Evolutionary conservation across 2,113 vertebrate genomes (phyloP).

Genomic region (Hyaena hyaena): DNA sequence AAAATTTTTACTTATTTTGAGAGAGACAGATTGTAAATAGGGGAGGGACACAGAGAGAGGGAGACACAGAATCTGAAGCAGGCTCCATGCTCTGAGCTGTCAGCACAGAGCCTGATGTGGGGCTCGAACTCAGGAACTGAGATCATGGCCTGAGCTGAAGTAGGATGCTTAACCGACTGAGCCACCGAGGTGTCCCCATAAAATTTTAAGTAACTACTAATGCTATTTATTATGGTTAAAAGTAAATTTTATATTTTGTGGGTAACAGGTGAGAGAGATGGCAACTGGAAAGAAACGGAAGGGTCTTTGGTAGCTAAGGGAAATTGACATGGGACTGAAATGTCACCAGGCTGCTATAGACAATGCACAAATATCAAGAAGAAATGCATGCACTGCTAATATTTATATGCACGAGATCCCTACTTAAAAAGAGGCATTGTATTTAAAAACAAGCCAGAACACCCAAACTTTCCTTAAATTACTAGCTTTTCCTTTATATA

Average conservation of each 20-base stretch:
- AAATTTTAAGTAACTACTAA: background rate
- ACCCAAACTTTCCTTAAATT: background rate
- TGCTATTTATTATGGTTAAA: conserved; percentile 11
- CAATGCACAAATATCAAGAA: conserved; percentile 22
- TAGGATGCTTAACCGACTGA: too few species aligned
- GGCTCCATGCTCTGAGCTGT: too few species aligned
- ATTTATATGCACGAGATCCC: background rate
- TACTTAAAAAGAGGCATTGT: background rate
- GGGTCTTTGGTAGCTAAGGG: background rate
- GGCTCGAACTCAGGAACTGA: too few species aligned
- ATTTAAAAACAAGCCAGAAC: conserved; percentile 40
- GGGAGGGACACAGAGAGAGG: too few species aligned
- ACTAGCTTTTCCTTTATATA: background rate
- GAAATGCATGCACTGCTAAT: background rate
- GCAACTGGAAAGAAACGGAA: background rate
- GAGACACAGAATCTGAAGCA: too few species aligned
- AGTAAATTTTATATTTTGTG: background rate
- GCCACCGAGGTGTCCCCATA: too few species aligned
- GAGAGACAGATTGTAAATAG: too few species aligned
- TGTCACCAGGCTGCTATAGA: background rate
- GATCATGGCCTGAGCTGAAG: too few species aligned
- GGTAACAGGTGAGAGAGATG: background rate
- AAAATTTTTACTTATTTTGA: too few species aligned
- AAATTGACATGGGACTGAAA: background rate
- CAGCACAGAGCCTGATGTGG: too few species aligned